Evolutionary conservation across 2,888 invertebrate species (phyloP), one percentile per base, ranked within the genome.

Genomic region (Pelosia muscerda): DNA sequence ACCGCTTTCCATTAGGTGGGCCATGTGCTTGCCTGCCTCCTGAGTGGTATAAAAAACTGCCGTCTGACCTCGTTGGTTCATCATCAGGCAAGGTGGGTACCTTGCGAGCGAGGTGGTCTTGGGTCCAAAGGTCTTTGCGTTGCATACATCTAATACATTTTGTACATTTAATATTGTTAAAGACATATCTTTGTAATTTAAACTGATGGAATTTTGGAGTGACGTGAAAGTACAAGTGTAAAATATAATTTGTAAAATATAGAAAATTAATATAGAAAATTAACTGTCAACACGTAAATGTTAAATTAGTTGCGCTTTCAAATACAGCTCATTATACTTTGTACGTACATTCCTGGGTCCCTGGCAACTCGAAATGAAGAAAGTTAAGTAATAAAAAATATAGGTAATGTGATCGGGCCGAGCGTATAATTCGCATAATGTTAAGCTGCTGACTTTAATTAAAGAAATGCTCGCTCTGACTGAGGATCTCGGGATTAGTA

Each of bases 381-480:
- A 81, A 81, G 66, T 81, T 79, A n/a, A 72, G 69, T 63, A 72
- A 79, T 78, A 78, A 73, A 74, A 70, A 72, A 68, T 75, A 65
- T 72, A 72, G 73, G 73, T 68, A 65, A 72, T 63, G 69, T 64
- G 65, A 74, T 79, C 65, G 72, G 68, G 23, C 65, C 59, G 56
- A 65, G 56, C 49, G 63, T 73, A 73, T 78, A 78, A 78, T 71
- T 72, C 63, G 69, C 68, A 64, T 73, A 70, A 77, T 66, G 71
- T 66, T 73, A 65, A 75, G 69, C 70, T 75, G 66, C 57, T 58
- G 68, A 57, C 65, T 82, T 81, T 82, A 81, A 83, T 83, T 81
- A 83, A 82, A 79, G 68, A 65, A 65, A 72, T 71, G 73, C 69
- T 69, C 67, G 66, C 70, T 71, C 81, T 81, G 74, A 70, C 69